Evolutionary conservation across 2,113 vertebrate species (phyloP).

Genomic region (Burhinus bistriatus): DNA sequence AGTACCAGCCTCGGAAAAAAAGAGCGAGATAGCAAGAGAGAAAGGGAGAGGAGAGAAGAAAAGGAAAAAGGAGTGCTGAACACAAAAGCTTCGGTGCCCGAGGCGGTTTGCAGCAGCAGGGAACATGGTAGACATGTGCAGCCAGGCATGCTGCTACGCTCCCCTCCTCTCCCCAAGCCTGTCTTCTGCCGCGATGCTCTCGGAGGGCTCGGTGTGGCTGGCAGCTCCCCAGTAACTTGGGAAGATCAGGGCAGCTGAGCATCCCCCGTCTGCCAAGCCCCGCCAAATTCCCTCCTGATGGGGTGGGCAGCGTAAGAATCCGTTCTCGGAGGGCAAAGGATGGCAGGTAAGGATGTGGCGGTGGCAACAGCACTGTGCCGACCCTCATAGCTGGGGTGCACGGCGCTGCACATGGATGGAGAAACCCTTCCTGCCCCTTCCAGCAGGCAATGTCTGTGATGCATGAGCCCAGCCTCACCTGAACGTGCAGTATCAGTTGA

Average conservation of each 20-base stretch:
- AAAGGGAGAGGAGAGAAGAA: neutral
- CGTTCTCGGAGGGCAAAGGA: neutral
- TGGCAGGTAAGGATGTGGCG: neutral
- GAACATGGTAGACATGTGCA: conserved; percentile 3
- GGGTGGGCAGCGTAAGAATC: neutral
- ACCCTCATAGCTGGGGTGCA: neutral
- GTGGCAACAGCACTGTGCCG: neutral
- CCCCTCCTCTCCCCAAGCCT: neutral
- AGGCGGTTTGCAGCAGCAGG: neutral
- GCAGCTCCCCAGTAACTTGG: neutral
- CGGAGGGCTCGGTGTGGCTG: neutral
- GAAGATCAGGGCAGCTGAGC: neutral
- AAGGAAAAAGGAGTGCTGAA: neutral
- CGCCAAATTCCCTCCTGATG: rapidly evolving
- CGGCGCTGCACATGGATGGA: rapidly evolving
- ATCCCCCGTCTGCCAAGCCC: neutral
- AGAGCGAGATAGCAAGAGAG: rapidly evolving
- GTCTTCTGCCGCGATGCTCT: neutral
- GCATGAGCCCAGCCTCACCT: neutral
- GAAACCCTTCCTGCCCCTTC: neutral
- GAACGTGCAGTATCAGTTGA: neutral
- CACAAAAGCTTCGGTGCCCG: neutral
- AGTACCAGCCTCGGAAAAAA: neutral
- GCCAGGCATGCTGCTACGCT: neutral
- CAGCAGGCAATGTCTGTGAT: rapidly evolving